Evolutionary conservation across 92 coral and sea anemone genomes (phyloP).

Genomic region (Pocillopora meandrina): DNA sequence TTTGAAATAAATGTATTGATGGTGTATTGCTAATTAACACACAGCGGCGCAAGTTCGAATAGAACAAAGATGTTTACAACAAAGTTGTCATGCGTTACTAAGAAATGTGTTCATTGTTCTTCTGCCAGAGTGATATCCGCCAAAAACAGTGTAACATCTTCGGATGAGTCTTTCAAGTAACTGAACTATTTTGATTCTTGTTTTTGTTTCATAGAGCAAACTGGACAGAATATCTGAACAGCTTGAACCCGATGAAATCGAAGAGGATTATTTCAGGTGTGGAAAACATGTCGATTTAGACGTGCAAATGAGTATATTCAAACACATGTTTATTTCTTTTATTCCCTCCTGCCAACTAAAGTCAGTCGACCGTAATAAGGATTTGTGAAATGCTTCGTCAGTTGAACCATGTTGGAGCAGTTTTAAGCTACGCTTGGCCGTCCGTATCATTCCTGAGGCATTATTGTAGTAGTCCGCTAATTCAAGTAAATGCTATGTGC

Average conservation of each 20-base stretch:
- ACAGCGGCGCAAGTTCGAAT: neutral
- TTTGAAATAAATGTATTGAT: neutral
- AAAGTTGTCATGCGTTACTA: neutral
- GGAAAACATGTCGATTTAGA: too few relatives aligned
- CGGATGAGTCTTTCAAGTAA: neutral
- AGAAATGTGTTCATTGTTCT: neutral
- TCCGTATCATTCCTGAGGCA: too few relatives aligned
- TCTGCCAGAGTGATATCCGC: neutral
- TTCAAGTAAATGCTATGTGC: too few relatives aligned
- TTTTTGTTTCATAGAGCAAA: conserved; percentile 57
- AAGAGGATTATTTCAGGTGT: conserved; percentile 95
- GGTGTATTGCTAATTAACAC: neutral
- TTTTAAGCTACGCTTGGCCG: too few relatives aligned
- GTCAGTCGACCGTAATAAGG: neutral
- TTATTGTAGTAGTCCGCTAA: too few relatives aligned
- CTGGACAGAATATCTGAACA: conserved; percentile 77
- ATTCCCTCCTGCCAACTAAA: too few relatives aligned
- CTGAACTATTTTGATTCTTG: neutral
- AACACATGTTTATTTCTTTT: neutral
- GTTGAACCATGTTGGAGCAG: too few relatives aligned
- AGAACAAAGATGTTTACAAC: neutral
- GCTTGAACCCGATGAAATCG: conserved; percentile 92
- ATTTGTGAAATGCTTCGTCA: neutral
- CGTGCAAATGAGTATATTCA: neutral
- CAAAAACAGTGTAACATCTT: neutral